Conservation (phyloP, 2,888 invertebrate species). For the Netelia virgata region DNA sequence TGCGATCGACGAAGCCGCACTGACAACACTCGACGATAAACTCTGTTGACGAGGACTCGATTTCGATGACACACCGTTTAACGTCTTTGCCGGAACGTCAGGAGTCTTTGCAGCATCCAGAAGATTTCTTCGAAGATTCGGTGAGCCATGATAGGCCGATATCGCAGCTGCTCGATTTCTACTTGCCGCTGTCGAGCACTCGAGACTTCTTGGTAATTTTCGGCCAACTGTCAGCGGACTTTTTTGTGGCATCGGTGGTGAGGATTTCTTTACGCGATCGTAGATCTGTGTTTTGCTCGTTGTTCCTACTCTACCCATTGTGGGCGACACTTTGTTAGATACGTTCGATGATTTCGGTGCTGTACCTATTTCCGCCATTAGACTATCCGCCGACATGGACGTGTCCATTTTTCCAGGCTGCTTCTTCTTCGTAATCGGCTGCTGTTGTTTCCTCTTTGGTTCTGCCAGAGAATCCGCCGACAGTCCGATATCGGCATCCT, state of each 20-base stretch:
- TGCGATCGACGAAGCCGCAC: slow-evolving; percentile 6
- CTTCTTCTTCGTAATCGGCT: slow-evolving; percentile 63
- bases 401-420: slow-evolving; percentile 81
- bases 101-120: slow-evolving; percentile 86
- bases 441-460: slow-evolving; percentile 74
- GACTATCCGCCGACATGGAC: slow-evolving; percentile 84
- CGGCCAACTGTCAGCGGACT: slow-evolving; percentile 75
- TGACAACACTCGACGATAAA: slow-evolving; percentile 65
- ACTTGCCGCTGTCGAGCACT: slow-evolving; percentile 82
- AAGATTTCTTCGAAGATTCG: slow-evolving; percentile 86
- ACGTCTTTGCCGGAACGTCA: slow-evolving; percentile 83
- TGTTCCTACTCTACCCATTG: slow-evolving; percentile 72
- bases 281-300: slow-evolving; percentile 74
- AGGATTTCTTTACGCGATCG: slow-evolving; percentile 79
- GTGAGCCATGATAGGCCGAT: slow-evolving; percentile 82
- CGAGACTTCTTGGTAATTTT: slow-evolving; percentile 80
- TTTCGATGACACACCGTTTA: slow-evolving; percentile 71
- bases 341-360: slow-evolving; percentile 78
- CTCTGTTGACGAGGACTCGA: slow-evolving; percentile 72
- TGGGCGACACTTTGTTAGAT: slow-evolving; percentile 82
- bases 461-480: slow-evolving; percentile 83
- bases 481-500: slow-evolving; percentile 79
- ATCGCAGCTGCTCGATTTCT: slow-evolving; percentile 80
- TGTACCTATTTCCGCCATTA: slow-evolving; percentile 80
- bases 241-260: slow-evolving; percentile 79